Evolutionary conservation across 2,888 invertebrate species (phyloP).

Genomic region (Amphimallon solstitiale): DNA sequence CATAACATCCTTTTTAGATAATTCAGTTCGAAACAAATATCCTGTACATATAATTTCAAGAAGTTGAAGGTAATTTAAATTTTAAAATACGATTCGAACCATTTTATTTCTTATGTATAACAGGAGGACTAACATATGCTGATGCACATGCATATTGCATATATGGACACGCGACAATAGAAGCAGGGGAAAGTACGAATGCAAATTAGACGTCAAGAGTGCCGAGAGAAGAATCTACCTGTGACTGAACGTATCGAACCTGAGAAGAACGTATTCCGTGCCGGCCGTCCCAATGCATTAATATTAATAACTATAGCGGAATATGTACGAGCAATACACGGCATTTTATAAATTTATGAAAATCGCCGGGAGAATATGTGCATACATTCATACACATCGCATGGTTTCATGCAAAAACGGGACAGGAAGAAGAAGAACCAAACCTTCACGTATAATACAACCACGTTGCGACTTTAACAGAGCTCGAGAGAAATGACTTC

Average conservation of each 20-base stretch:
- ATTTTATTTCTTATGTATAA: conserved; percentile 2
- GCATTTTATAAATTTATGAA: conserved; percentile 37
- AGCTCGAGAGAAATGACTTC: conserved; percentile 22
- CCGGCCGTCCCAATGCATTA: conserved; percentile 16
- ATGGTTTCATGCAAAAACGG: conserved; percentile 5
- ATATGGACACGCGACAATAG: conserved; percentile 4
- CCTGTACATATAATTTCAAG: no score
- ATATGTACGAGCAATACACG: conserved; percentile 18
- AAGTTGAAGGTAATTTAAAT: background rate
- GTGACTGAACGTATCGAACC: conserved; percentile 2
- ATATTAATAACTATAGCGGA: conserved; percentile 37
- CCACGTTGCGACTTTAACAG: background rate
- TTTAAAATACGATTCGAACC: background rate
- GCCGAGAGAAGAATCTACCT: conserved; percentile 18
- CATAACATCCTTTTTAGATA: no score
- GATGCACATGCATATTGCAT: no score
- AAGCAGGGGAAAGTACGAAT: conserved; percentile 21
- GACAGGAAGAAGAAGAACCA: conserved; percentile 8
- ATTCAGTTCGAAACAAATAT: no score
- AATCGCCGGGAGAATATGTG: conserved; percentile 27
- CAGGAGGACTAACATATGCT: background rate
- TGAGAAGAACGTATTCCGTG: conserved; percentile 3
- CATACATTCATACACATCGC: background rate
- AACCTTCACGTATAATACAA: background rate
- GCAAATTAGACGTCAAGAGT: conserved; percentile 25